Evolutionary conservation across 2,113 vertebrate genomes (phyloP).

Genomic region (Tragulus kanchil): DNA sequence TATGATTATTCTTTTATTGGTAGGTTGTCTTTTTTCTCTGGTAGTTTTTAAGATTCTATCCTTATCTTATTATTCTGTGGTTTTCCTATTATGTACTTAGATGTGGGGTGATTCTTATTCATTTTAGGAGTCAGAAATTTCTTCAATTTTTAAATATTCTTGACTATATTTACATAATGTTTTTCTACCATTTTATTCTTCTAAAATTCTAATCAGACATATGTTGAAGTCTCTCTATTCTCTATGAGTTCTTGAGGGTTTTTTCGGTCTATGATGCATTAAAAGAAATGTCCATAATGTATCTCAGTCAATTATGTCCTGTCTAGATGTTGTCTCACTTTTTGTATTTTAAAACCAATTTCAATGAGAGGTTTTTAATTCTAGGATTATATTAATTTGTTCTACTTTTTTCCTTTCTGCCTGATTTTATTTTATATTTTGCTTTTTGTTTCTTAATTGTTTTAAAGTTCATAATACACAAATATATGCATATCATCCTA

Average conservation of each 20-base stretch:
- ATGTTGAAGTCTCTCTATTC: not conserved
- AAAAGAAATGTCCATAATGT: not conserved
- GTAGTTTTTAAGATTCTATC: not conserved
- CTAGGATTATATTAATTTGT: not conserved
- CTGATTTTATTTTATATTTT: not conserved
- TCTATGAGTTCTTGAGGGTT: not conserved
- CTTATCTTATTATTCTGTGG: not conserved
- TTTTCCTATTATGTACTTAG: not conserved
- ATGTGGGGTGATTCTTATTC: not conserved
- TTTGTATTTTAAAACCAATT: not conserved
- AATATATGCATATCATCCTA: not conserved
- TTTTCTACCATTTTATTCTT: not conserved
- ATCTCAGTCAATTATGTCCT: not conserved
- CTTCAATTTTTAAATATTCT: slow-evolving; percentile 40
- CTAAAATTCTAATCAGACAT: not conserved
- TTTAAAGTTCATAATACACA: not conserved
- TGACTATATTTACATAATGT: not conserved
- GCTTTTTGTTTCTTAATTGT: not conserved
- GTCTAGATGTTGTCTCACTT: not conserved
- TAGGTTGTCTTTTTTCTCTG: not conserved
- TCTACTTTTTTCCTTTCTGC: not conserved
- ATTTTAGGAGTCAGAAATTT: not conserved
- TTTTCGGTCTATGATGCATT: not conserved
- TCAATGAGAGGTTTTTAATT: not conserved
- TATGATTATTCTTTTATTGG: not conserved